Evolutionary conservation across 2,888 invertebrate genomes (phyloP).

Genomic region (Axea sp.): DNA sequence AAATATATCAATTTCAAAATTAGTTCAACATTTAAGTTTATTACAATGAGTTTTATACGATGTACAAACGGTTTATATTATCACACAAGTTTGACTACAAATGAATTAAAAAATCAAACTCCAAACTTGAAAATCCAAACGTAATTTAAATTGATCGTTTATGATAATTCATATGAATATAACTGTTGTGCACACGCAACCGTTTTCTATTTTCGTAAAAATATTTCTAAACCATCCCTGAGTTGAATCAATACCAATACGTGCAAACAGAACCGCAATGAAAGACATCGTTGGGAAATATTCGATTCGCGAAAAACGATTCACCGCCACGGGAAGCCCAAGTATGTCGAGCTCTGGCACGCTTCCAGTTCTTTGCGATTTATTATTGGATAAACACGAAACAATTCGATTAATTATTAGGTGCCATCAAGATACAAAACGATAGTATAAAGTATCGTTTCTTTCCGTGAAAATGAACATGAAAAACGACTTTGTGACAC

Average conservation of each 20-base stretch:
- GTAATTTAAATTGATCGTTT: no score
- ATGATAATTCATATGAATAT: no score
- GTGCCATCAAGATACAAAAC: conserved; percentile 23
- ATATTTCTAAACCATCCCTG: background rate
- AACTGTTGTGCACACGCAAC: no score
- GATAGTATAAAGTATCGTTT: background rate
- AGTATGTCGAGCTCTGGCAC: conserved; percentile 26
- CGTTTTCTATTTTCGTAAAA: background rate
- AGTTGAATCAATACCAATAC: conserved; percentile 43
- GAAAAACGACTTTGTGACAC: background rate
- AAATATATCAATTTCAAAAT: no score
- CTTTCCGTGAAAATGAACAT: background rate
- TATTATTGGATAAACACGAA: conserved; percentile 53
- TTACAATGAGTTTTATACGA: no score
- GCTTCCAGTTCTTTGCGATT: conserved; percentile 50
- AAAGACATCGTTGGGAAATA: conserved; percentile 43
- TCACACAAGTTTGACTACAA: no score
- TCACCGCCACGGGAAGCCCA: conserved; percentile 27
- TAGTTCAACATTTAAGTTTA: no score
- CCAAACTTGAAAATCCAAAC: no score
- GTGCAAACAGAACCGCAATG: conserved; percentile 35
- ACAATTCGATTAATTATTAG: conserved; percentile 52
- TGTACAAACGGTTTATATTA: no score
- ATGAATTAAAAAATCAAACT: no score
- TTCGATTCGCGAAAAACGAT: conserved; percentile 49